phyloP scores from a whole-genome alignment of 2,113 vertebrate species.

The Thunnus maccoyii region DNA sequence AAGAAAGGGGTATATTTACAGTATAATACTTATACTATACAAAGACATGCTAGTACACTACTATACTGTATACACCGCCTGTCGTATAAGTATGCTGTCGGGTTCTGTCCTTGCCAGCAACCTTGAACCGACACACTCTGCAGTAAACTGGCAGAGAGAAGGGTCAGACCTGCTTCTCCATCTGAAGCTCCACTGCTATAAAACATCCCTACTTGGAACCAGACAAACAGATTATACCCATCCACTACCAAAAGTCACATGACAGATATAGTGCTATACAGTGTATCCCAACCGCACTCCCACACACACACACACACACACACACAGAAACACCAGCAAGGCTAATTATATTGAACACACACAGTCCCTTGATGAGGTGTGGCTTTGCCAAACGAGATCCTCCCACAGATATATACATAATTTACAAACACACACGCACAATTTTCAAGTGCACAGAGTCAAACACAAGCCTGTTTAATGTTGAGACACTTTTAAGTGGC shows the following conservation, averaged over 20 bases:
- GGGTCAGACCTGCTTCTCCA: slow-evolving; percentile 21
- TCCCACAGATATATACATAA: slow-evolving; percentile 35
- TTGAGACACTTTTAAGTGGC: slow-evolving; percentile 6
- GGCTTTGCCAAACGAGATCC: slow-evolving; percentile 31
- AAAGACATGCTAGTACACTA: not conserved
- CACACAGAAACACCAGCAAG: not conserved
- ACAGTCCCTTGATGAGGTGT: slow-evolving; percentile 1
- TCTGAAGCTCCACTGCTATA: slow-evolving; percentile 18
- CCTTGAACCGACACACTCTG: not conserved
- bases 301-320: slow-evolving; percentile 2
- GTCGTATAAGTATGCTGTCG: not conserved
- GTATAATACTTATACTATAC: not conserved
- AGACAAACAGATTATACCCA: slow-evolving; percentile 1
- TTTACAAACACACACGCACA: slow-evolving; percentile 1
- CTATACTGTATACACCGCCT: not conserved
- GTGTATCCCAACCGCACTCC: not conserved
- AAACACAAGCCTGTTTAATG: not conserved
- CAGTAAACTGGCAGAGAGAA: slow-evolving; percentile 19
- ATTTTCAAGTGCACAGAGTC: too few species aligned
- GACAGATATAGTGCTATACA: not conserved
- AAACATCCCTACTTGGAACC: slow-evolving; percentile 24
- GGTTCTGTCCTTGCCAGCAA: not conserved
- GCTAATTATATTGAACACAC: slow-evolving; percentile 5
- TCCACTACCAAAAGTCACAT: not conserved
- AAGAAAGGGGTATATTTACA: not conserved